Evolutionary conservation across 2,113 vertebrate genomes (phyloP).

Genomic region (Crotalus helleri): DNA sequence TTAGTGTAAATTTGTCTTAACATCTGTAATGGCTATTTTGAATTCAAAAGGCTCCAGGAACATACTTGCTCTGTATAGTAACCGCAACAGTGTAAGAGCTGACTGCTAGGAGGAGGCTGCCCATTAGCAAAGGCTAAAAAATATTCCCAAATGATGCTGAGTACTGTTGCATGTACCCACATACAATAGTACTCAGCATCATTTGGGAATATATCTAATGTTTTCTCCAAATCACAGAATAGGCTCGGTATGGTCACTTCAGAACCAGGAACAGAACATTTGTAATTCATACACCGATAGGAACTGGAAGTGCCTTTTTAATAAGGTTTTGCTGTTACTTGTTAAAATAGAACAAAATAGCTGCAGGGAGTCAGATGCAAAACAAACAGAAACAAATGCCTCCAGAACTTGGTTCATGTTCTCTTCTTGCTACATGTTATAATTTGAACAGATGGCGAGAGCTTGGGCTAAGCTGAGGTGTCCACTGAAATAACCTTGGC

Average conservation of each 20-base stretch:
- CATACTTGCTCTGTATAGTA: not conserved
- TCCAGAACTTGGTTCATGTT: not conserved
- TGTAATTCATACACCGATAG: not conserved
- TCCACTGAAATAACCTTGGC: not conserved
- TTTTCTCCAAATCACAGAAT: not conserved
- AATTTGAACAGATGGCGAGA: slow-evolving; percentile 1
- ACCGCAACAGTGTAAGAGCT: not conserved
- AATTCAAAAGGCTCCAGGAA: not conserved
- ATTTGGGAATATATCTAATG: not conserved
- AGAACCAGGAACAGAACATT: not conserved
- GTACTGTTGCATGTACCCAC: not conserved
- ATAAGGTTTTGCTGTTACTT: not conserved
- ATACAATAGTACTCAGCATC: too few species aligned
- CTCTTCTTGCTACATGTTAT: not conserved
- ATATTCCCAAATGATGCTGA: not conserved
- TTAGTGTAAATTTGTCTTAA: not conserved
- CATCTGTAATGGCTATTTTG: not conserved
- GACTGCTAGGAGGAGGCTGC: not conserved
- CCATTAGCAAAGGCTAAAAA: not conserved
- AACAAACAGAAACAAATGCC: not conserved
- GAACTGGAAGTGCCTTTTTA: not conserved
- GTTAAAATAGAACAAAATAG: not conserved
- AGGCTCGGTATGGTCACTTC: not conserved
- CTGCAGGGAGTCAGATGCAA: not conserved
- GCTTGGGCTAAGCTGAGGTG: not conserved